Conservation (phyloP, 1,140 invertebrate species). For the Pachypsylla venusta region DNA sequence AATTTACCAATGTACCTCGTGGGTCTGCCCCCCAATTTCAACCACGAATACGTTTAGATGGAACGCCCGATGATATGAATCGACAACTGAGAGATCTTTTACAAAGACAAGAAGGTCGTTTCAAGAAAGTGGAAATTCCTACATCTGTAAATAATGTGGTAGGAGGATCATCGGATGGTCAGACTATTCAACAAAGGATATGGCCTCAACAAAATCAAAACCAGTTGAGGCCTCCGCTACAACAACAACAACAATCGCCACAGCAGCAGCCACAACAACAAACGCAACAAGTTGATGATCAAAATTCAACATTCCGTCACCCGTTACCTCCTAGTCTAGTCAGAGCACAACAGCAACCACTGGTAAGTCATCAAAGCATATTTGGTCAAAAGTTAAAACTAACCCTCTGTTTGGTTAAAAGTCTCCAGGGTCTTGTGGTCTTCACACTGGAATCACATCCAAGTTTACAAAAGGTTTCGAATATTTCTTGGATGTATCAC, state of each 20-base stretch:
- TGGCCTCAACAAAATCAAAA: background rate
- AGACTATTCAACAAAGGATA: slow-evolving; percentile 5
- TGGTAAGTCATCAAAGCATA: background rate
- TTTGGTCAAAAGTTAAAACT: too few species aligned
- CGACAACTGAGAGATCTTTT: slow-evolving; percentile 66
- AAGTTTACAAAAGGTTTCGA: too few species aligned
- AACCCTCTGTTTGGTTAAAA: too few species aligned
- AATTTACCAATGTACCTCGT: background rate
- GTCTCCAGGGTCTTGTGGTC: too few species aligned
- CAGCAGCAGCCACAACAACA: slow-evolving; percentile 12
- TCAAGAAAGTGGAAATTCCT: background rate
- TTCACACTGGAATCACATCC: too few species aligned
- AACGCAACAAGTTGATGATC: too few species aligned
- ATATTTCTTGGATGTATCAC: too few species aligned
- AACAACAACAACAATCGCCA: slow-evolving; percentile 14
- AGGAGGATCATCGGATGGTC: background rate
- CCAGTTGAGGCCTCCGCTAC: background rate
- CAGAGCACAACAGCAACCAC: slow-evolving; percentile 11
- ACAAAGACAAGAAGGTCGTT: slow-evolving; percentile 46
- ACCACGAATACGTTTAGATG: background rate
- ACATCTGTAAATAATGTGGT: background rate
- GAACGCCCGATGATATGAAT: slow-evolving; percentile 17
- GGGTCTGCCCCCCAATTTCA: slow-evolving; percentile 5
- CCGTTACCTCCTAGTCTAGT: slow-evolving; percentile 28
- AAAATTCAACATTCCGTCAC: slow-evolving; percentile 31